Base-by-base conservation (phyloP, 1,140 invertebrate genomes). In the Cydia pomonella region DNA sequence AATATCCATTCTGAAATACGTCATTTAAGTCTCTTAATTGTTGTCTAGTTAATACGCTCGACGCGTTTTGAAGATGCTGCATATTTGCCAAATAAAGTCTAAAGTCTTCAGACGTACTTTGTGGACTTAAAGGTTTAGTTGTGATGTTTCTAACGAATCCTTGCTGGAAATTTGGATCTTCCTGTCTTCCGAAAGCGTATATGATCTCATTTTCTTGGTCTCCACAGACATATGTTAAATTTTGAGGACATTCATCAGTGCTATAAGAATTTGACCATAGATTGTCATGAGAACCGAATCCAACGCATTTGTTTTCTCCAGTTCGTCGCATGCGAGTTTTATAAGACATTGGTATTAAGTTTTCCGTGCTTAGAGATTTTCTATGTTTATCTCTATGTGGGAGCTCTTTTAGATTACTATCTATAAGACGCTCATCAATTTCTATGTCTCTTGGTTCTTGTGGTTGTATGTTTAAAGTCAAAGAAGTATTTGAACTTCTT, bases 31-130 rank as follows among this genome's bases (percentile, higher is more conserved):
- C 94, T 64, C 92, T 93, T 64, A 95, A 77, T 76, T 95, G 93
- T 62, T 93, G 90, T 72, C 94, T 85, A 12, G 93, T 87, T 3
- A 96, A 84, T 0, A 94, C 91, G 77, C 95, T 95, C 0, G 95
- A 94, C 4, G 95, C 95, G 71, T 94, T 95, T 79, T 95, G 95
- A 9, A 96, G 80, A 88, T 95, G 95, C 77, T 95, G 95, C 81
- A 96, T 94, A 84, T 95, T 95, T n/a, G 95, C 95, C 73, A 96
- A 86, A 84, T 96, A 95, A 21, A 95, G 84, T 82, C 95, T 94
- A 76, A 96, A 96, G 81, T 95, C 95, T 88, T 95, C 95, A 9
- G 94, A 94, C 0, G 94, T 95, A 13, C 92, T 94, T 73, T 95
- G 94, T 16, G 94, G 94, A 44, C 94, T 94, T 18, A 95, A 76